These are phyloP conservation scores for Lepisosteus osseus DNA, from an alignment of 2,113 vertebrate species.

Conservation along the genomic window DNA sequence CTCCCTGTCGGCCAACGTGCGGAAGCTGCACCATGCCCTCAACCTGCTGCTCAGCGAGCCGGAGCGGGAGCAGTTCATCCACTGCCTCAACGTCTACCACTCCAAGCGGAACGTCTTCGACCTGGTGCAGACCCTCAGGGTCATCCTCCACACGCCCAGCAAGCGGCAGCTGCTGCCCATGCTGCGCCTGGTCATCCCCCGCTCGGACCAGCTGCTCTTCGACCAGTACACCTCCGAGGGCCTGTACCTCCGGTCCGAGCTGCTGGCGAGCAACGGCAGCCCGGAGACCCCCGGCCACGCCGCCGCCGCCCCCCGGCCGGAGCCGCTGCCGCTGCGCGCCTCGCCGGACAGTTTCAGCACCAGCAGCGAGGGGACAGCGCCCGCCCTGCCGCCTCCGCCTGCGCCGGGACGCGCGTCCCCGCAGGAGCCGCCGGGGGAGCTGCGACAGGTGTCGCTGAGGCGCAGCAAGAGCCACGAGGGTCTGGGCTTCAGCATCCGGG, in stretches of 20 bases:
- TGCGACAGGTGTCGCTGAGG: slow-evolving; percentile 81
- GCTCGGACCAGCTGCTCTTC: slow-evolving; percentile 94
- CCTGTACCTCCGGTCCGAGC: slow-evolving; percentile 76
- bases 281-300: slow-evolving; percentile 36
- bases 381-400: slow-evolving; percentile 53
- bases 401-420: slow-evolving; percentile 63
- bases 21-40: slow-evolving; percentile 89
- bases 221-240: slow-evolving; percentile 95
- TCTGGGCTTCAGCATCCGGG: slow-evolving; percentile 94
- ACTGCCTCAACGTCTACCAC: slow-evolving; percentile 93
- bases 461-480: slow-evolving; percentile 89
- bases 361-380: slow-evolving; percentile 63
- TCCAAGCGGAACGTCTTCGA: slow-evolving; percentile 93
- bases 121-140: slow-evolving; percentile 87
- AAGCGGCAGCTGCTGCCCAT: slow-evolving; percentile 91
- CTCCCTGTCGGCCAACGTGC: slow-evolving; percentile 86
- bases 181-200: slow-evolving; percentile 89
- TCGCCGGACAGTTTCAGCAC: slow-evolving; percentile 68
- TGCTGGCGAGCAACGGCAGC: slow-evolving; percentile 53
- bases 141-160: slow-evolving; percentile 84
- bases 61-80: slow-evolving; percentile 92
- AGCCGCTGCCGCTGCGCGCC: slow-evolving; percentile 46
- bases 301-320: slow-evolving; percentile 29
- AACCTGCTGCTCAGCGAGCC: slow-evolving; percentile 84
- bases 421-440: slow-evolving; percentile 68